A percentile compares a stretch with the other conserved stretches of the same genome.
These are phyloP conservation scores for Polymixis lichenea DNA, from an alignment of 2,888 invertebrate species.

Conservation along the genomic window DNA sequence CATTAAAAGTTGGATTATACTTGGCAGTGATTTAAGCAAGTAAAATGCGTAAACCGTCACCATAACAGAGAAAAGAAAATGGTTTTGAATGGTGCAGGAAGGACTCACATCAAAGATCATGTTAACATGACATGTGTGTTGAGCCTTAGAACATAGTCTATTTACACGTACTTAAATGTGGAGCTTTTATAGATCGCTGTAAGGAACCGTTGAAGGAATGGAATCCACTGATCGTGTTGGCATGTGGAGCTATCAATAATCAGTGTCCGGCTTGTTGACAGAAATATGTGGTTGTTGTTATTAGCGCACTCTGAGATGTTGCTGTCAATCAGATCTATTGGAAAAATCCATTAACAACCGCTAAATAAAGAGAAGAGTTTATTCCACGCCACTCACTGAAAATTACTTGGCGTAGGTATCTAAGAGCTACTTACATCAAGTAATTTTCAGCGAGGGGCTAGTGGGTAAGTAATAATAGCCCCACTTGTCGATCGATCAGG, in stretches of 20 bases:
- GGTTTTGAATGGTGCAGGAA: neutral
- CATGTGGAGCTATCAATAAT: constrained; percentile 46
- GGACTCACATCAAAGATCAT: neutral
- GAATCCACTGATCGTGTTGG: constrained; percentile 39
- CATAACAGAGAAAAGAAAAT: neutral
- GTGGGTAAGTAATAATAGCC: too few species aligned
- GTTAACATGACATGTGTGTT: neutral
- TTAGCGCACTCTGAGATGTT: constrained; percentile 13
- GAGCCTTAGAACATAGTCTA: neutral
- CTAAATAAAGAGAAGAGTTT: neutral
- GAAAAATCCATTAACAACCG: constrained; percentile 25
- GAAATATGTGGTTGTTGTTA: constrained; percentile 40
- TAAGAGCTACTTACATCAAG: neutral
- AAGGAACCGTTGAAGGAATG: constrained; percentile 26
- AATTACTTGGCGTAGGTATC: neutral
- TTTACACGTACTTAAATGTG: constrained; percentile 5
- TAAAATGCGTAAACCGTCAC: neutral
- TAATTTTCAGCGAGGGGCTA: too few species aligned
- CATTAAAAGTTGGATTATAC: constrained; percentile 28
- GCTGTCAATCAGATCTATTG: constrained; percentile 26
- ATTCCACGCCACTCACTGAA: neutral
- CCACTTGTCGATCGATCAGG: too few species aligned
- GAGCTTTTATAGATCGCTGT: constrained; percentile 36
- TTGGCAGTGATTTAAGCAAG: constrained; percentile 32
- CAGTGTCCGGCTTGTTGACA: constrained; percentile 42